Conservation (phyloP, 2,113 vertebrate species). For the Centropristis striata region DNA sequence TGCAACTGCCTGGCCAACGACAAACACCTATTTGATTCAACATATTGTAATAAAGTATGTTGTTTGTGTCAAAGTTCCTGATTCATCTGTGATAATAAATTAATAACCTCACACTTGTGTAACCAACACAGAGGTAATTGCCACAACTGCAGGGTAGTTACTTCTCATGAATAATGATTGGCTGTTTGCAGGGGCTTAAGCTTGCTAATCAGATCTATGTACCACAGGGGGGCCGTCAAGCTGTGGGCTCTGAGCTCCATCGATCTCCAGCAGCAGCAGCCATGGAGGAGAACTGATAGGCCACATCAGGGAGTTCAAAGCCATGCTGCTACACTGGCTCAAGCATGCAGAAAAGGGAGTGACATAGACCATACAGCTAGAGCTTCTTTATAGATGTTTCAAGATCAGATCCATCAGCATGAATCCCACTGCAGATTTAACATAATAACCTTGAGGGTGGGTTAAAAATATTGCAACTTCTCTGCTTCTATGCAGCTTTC, state of each 20-base stretch:
- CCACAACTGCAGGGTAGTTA: conserved; percentile 17
- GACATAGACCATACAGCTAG: background rate
- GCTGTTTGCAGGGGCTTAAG: conserved; percentile 52
- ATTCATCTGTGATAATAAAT: conserved; percentile 1
- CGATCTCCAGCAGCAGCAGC: conserved; percentile 49
- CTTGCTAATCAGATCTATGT: conserved; percentile 64
- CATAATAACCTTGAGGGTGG: conserved; percentile 13
- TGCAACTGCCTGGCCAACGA: background rate
- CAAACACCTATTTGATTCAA: background rate
- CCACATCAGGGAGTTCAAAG: conserved; percentile 34
- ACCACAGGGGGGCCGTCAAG: conserved; percentile 61
- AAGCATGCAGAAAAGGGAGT: conserved; percentile 16
- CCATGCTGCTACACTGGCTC: conserved; percentile 8
- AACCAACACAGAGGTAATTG: conserved; percentile 26
- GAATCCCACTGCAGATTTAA: conserved; percentile 16
- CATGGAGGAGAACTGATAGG: background rate
- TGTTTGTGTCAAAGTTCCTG: background rate
- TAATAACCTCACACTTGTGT: background rate
- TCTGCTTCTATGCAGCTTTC: conserved; percentile 19
- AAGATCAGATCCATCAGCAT: conserved; percentile 16
- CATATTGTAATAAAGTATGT: background rate
- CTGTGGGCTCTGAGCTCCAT: conserved; percentile 59
- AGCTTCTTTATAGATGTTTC: conserved; percentile 5
- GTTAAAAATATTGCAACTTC: conserved; percentile 13
- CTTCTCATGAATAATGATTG: conserved; percentile 64